phyloP scores from a whole-genome alignment of 2,888 invertebrate genomes.

The Eulithis prunata region DNA sequence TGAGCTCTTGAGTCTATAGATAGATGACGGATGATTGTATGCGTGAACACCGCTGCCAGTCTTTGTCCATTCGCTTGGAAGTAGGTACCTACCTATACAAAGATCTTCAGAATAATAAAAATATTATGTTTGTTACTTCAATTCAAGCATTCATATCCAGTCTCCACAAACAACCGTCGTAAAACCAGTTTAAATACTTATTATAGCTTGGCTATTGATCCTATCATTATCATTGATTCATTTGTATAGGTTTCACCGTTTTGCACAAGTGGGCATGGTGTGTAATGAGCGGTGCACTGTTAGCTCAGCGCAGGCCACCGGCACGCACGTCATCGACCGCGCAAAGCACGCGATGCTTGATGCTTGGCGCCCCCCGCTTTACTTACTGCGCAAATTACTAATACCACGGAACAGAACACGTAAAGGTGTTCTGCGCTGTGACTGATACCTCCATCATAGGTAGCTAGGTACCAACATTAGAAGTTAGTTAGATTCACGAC shows the following conservation, averaged over 20 bases:
- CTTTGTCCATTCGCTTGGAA: too few species aligned
- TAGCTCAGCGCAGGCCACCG: conserved; percentile 21
- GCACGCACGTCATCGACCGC: conserved; percentile 44
- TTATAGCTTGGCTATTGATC: not conserved
- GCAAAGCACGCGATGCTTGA: conserved; percentile 41
- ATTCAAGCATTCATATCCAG: not conserved
- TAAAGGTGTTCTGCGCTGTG: not conserved
- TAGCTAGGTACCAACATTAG: too few species aligned
- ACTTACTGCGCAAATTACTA: conserved; percentile 29
- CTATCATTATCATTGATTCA: conserved; percentile 25
- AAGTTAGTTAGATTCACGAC: not conserved
- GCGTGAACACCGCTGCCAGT: too few species aligned
- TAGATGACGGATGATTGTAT: too few species aligned
- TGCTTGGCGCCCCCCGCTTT: conserved; percentile 35
- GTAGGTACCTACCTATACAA: too few species aligned
- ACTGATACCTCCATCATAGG: too few species aligned
- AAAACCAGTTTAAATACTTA: not conserved
- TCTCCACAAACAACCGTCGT: not conserved
- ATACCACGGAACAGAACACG: conserved; percentile 3
- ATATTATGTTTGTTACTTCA: not conserved
- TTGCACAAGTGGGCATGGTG: conserved; percentile 34
- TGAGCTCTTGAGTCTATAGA: too few species aligned
- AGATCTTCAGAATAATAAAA: conserved; percentile 5
- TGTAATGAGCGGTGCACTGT: conserved; percentile 37
- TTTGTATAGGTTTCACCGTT: conserved; percentile 26